Base-by-base conservation (phyloP, 1,140 invertebrate species). In the Penaeus indicus region DNA sequence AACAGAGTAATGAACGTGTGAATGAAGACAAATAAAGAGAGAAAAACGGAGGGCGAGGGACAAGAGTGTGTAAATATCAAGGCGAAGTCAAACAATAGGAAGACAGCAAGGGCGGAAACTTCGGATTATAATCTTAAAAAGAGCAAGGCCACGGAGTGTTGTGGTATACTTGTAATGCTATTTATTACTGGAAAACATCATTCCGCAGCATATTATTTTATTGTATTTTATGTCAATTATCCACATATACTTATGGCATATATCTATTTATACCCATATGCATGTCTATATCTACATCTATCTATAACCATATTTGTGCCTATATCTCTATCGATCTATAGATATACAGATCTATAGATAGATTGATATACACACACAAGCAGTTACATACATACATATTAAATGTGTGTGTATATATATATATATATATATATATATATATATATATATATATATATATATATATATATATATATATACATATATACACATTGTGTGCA, bases 351-450 rank as follows among this genome's bases (percentile, higher is more conserved):
- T 42, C 4, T 42, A 8, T 32, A 32, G 32, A 32, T 32, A 32
- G 32, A 32, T 32, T 32, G 2, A 32, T 32, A 32, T 32, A 32
- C 47, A 47, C 47, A 47, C 47, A 47, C 47, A 47, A 47, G 11
- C 4, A 47, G 7, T 0, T 13, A 47, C 47, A 47, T 13, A 47
- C 47, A 47, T 5, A 47, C 32, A 32, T 32, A 32, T 32, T 32
- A 32, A 32, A 32, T 72, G 25, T 72, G 25, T 72, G 4, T 72
- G 25, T n/a, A n/a, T 72, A 21, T 72, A 72, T 72, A 72, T 72
- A 72, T n/a, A 72, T 72, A n/a, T 72, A 72, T 72, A 72, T 72
- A 72, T 72, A 72, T 72, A 32, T 72, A 72, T 72, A 32, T 72
- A 72, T 72, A 21, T 72, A 72, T 72, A n/a, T 72, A 69, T 22